Percentiles rank a stretch among this genome's conserved stretches.
phyloP scores from a whole-genome alignment of 1,140 invertebrate genomes.

The Oryctes rhinoceros region DNA sequence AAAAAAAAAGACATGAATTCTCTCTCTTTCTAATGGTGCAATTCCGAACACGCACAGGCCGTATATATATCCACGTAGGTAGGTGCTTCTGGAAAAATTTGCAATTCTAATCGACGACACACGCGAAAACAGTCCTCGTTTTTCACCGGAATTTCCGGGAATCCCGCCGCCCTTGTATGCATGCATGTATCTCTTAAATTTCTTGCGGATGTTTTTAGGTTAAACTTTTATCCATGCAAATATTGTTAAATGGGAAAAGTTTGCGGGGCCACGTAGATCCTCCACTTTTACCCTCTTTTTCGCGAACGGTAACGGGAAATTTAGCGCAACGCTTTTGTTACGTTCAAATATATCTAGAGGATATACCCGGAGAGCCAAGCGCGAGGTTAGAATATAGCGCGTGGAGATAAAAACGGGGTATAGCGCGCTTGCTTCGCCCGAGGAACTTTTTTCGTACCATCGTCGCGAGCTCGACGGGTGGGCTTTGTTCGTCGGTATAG shows the following conservation, averaged over 20 bases:
- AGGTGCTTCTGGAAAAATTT: too few species aligned
- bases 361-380: background rate
- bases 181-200: background rate
- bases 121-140: too few species aligned
- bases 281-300: background rate
- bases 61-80: too few species aligned
- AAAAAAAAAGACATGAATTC: too few species aligned
- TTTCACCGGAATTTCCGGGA: too few species aligned
- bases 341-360: background rate
- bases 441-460: background rate
- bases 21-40: too few species aligned
- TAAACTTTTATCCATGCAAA: conserved; percentile 9
- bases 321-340: too few species aligned
- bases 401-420: background rate
- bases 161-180: background rate
- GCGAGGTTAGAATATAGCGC: background rate
- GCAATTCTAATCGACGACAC: too few species aligned
- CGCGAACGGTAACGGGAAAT: too few species aligned
- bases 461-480: background rate
- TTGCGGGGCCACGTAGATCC: background rate
- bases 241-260: conserved; percentile 15
- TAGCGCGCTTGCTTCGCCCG: background rate
- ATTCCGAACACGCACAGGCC: too few species aligned
- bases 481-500: background rate
- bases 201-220: background rate